Percentiles rank a stretch among this genome's conserved stretches.
These are phyloP conservation scores for Parotia lawesii DNA, from an alignment of 2,113 vertebrate species.

Conservation along the genomic window DNA sequence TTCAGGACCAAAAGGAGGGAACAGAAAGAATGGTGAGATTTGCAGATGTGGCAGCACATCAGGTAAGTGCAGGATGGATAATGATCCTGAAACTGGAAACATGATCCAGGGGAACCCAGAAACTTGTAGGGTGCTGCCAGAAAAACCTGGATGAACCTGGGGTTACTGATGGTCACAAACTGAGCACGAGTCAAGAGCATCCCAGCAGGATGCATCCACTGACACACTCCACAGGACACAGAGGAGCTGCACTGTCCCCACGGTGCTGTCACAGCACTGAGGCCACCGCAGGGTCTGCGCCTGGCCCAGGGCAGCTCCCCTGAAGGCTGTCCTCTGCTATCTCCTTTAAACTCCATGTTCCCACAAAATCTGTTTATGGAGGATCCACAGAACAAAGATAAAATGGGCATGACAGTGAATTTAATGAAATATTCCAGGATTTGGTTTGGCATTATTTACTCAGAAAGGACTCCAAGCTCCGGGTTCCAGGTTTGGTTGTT, in stretches of 20 bases:
- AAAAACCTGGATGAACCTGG: background rate
- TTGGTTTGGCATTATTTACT: slow-evolving; percentile 52
- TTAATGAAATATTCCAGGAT: slow-evolving; percentile 12
- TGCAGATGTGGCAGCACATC: background rate
- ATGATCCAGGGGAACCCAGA: background rate
- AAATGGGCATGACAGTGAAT: background rate
- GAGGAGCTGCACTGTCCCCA: background rate
- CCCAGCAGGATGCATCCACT: fast-evolving
- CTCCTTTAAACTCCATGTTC: background rate
- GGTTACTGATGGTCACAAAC: fast-evolving
- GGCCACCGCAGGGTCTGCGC: fast-evolving
- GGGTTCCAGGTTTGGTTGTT: slow-evolving; percentile 59
- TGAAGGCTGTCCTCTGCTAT: background rate
- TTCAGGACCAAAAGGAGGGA: no score
- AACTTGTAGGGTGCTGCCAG: background rate
- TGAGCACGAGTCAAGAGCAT: fast-evolving
- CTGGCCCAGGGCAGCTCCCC: background rate
- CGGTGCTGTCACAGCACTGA: fast-evolving
- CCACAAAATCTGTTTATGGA: background rate
- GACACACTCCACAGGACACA: fast-evolving
- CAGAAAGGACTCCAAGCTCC: slow-evolving; percentile 8
- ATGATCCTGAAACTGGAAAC: fast-evolving
- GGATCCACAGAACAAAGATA: background rate
- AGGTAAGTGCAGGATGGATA: fast-evolving
- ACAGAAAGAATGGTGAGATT: background rate